Conservation (phyloP, 2,888 invertebrate species). For the Caenorhabditis imperialis region DNA sequence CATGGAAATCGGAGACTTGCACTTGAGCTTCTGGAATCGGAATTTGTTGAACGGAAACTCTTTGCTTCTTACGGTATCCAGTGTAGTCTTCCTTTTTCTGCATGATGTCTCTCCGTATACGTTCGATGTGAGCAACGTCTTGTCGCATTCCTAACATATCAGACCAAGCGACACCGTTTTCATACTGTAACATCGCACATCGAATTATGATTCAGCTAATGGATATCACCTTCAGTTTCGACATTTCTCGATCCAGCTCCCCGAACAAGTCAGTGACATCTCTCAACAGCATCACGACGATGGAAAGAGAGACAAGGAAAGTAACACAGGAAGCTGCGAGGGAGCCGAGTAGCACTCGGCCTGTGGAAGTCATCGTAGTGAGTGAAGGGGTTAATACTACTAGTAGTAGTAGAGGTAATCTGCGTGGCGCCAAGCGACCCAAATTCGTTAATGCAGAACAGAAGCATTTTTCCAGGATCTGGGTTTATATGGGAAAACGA, state of each 20-base stretch:
- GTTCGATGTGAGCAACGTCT: slow-evolving; percentile 12
- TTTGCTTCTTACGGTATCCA: slow-evolving; percentile 35
- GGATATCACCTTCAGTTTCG: slow-evolving; percentile 26
- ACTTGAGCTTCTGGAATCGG: slow-evolving; percentile 52
- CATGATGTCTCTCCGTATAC: slow-evolving; percentile 43
- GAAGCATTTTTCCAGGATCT: slow-evolving; percentile 1
- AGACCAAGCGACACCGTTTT: slow-evolving; percentile 28
- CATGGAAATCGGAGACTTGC: slow-evolving; percentile 27
- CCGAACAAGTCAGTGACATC: slow-evolving; percentile 40
- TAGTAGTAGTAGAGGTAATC: slow-evolving; percentile 13
- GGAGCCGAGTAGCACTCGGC: slow-evolving; percentile 32
- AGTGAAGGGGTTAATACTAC: slow-evolving; percentile 2
- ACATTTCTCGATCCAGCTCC: slow-evolving; percentile 36
- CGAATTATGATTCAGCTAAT: neutral
- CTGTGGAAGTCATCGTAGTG: slow-evolving; percentile 1
- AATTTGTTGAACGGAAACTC: neutral
- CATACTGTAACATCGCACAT: slow-evolving; percentile 17
- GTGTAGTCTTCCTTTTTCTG: slow-evolving; percentile 20
- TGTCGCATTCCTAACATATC: slow-evolving; percentile 18
- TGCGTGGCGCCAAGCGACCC: slow-evolving; percentile 11
- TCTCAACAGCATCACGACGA: slow-evolving; percentile 20
- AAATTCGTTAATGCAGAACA: slow-evolving; percentile 36
- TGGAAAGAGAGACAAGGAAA: slow-evolving; percentile 25
- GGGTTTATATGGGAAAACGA: slow-evolving; percentile 16
- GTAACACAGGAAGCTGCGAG: slow-evolving; percentile 32